Percentiles rank a stretch among this genome's conserved stretches.
These are phyloP conservation scores for Muschampia plurimacula DNA, from an alignment of 2,888 invertebrate genomes.

Conservation along the genomic window DNA sequence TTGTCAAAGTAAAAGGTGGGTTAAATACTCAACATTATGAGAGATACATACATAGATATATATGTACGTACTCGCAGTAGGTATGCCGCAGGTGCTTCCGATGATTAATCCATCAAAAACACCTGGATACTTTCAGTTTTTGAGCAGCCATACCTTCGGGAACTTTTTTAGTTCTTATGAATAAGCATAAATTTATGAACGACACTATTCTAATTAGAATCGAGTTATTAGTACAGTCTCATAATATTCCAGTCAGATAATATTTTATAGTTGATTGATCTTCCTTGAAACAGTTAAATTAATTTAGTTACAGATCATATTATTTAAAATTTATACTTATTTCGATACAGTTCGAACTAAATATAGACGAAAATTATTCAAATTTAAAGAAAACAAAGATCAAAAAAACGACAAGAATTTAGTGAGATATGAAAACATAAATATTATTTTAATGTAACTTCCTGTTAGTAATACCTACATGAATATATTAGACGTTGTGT, in stretches of 20 bases:
- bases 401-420: neutral
- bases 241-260: neutral
- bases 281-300: no score
- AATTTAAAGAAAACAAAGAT: neutral
- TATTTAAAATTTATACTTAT: no score
- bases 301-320: no score
- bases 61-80: no score
- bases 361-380: neutral
- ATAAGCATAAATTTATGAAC: neutral
- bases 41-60: neutral
- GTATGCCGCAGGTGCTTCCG: slow-evolving; percentile 3
- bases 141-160: neutral
- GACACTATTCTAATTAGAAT: neutral
- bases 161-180: neutral
- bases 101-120: slow-evolving; percentile 12
- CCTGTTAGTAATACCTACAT: no score
- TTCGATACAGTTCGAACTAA: no score
- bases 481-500: no score
- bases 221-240: neutral
- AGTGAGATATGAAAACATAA: neutral
- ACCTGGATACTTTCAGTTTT: slow-evolving; percentile 21
- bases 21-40: neutral
- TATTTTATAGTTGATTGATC: no score
- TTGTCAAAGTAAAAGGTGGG: neutral
- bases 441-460: neutral